Base-by-base conservation (phyloP, 2,888 invertebrate species). In the Panzeria rudis region DNA sequence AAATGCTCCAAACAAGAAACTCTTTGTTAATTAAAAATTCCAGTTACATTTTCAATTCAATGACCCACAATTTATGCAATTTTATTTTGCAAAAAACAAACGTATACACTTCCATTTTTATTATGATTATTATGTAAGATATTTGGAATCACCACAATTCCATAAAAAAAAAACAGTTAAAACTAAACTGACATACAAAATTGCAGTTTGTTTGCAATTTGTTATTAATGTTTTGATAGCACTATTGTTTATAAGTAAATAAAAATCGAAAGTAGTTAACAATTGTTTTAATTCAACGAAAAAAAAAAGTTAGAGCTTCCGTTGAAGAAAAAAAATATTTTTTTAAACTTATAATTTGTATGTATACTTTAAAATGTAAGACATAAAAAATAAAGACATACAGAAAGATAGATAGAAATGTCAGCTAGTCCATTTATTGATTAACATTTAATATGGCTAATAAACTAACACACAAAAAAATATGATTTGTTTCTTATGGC, bases 51-150 rank as follows among this genome's bases (percentile, higher is more conserved):
- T 76, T 59, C 56, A 52, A 64, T 75, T 75, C 79, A 79, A 71
- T 84, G 79, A 66, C 79, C 84, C 71, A 79, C 69, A 80, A 80
- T 80, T 79, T 69, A 82, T 82, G 56, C 71, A 56, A 38, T 61
- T 75, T 62, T 69, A 32, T 56, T 73, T 56, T 80, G 44, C 66
- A 79, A 76, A 79, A 73, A 47, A n/a, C n/a, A 54, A 13, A 32
- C 35, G 64, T 23, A 71, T 41, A 54, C 56, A 38, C 52, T 68
- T 44, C 66, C 20, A 47, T 25, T 54, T 64, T 64, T 54, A 54
- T 25, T 9, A 35, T n/a, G n/a, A n/a, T 35, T 64, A 73, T 83
- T 71, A 84, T 71, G 56, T 61, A 84, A 84, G 41, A 52, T 66
- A 38, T 80, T 76, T 80, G 80, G 76, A 84, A 66, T 84, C 64